phyloP scores from a whole-genome alignment of 2,797 vertebrate genomes.

The Gambusia yucatana region DNA sequence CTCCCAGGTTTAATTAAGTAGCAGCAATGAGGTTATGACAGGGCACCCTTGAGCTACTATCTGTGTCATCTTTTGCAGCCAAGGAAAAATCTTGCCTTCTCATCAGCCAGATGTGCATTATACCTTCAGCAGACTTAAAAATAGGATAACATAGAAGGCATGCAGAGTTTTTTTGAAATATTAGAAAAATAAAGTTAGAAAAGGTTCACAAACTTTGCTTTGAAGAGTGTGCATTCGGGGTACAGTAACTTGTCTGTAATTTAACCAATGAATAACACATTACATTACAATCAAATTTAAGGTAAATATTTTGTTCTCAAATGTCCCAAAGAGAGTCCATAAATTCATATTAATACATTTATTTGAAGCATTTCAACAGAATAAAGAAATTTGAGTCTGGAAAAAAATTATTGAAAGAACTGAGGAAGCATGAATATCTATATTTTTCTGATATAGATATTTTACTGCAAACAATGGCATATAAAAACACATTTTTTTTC shows the following conservation, averaged over 20 bases:
- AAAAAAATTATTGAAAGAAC: neutral
- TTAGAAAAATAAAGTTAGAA: no score
- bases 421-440: neutral
- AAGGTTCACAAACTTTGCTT: neutral
- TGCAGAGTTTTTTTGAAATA: neutral
- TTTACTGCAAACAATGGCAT: neutral
- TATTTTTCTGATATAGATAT: neutral
- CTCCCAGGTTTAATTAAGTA: constrained; percentile 52
- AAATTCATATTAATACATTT: neutral
- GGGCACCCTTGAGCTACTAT: constrained; percentile 32
- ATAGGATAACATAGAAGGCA: constrained; percentile 13
- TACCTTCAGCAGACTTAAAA: constrained; percentile 19
- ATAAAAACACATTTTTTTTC: neutral
- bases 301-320: no score
- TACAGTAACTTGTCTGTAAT: neutral
- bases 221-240: neutral
- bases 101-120: constrained; percentile 29
- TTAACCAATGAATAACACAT: neutral
- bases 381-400: neutral
- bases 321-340: neutral
- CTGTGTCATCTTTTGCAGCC: constrained; percentile 21
- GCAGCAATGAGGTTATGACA: constrained; percentile 39
- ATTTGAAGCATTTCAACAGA: neutral
- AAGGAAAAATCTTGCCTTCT: constrained; percentile 12
- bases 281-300: no score